A percentile compares a stretch with the other conserved stretches of the same genome.
These are phyloP conservation scores for Aphaenogaster floridana DNA, from an alignment of 1,140 invertebrate species.

Conservation along the genomic window DNA sequence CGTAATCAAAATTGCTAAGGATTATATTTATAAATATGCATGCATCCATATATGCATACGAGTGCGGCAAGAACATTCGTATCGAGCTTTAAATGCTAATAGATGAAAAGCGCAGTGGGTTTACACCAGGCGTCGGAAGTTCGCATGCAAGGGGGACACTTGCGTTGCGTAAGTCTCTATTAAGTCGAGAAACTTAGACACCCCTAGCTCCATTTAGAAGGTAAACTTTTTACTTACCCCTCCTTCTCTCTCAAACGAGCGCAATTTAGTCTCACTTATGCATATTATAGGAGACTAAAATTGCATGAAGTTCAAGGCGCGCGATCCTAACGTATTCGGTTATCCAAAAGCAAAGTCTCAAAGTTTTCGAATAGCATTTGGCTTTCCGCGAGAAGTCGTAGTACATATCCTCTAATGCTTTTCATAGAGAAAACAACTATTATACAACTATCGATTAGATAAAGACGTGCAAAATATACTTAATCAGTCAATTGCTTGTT, in stretches of 20 bases:
- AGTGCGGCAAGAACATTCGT: conserved; percentile 1
- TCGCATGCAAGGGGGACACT: conserved; percentile 36
- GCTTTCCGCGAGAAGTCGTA: conserved; percentile 33
- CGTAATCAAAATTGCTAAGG: not conserved
- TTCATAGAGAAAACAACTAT: not conserved
- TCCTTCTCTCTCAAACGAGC: not conserved
- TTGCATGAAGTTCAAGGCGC: conserved; percentile 46
- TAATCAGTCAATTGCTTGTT: not conserved
- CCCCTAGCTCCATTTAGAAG: conserved; percentile 12
- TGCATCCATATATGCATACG: not conserved
- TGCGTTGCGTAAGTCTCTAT: conserved; percentile 47
- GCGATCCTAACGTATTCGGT: conserved; percentile 43
- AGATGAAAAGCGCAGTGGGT: conserved; percentile 42
- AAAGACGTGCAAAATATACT: not conserved
- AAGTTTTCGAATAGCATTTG: conserved; percentile 41
- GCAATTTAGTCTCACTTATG: conserved; percentile 56
- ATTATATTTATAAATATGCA: conserved; percentile 54
- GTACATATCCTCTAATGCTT: not conserved
- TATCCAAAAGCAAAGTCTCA: conserved; percentile 43
- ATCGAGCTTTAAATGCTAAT: conserved; percentile 58
- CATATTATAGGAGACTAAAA: conserved; percentile 56
- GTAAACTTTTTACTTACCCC: conserved; percentile 69
- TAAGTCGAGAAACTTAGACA: conserved; percentile 60
- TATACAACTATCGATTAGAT: not conserved
- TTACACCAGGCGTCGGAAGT: conserved; percentile 41